Evolutionary conservation across 2,797 vertebrate genomes (phyloP), one percentile per base, ranked within the genome.

Genomic region (Rousettus madagascariensis): DNA sequence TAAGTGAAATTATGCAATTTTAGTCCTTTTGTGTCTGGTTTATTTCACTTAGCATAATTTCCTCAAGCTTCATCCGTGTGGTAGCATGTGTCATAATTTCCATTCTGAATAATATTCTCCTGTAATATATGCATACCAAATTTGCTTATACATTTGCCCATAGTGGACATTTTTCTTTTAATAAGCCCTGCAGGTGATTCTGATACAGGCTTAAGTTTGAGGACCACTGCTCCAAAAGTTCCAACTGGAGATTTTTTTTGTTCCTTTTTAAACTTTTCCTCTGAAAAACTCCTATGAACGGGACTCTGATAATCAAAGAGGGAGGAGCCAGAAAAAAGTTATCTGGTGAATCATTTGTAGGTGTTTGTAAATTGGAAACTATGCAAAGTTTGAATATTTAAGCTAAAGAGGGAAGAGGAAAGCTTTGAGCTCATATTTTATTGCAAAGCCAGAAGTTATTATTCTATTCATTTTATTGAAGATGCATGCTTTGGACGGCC

Each of bases 31-130:
- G 5, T 55, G 33, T 38, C 36, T 91, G 55, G 5, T 20, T 92
- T 69, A 84, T 80, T 94, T 89, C 38, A 88, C 69, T 59, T 75
- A 79, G 10, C 51, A 59, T 71, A 30, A 94, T 78, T 55, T 71
- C 68, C n/a, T 74, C 43, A 69, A 57, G 74, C 6, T 91, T 91
- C 71, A 78, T 59, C 43, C 46, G 10, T 43, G 11, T 78, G 24
- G 61, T 68, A 77, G 24, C 15, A 38, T 19, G 17, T 69, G 17
- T 65, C 55, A 61, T 22, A 30, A 88, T 84, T 88, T 82, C 57
- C 38, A 91, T 72, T 33, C 15, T 59, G 24, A 57, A 57, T 65
- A 68, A 57, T 63, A 89, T 63, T 69, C 12, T 36, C 43, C 55
- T 69, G 66, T 80, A 33, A 33, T 49, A 24, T 28, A 61, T 30